phyloP scores from a whole-genome alignment of 2,113 vertebrate genomes.

The Acanthochromis polyacanthus region DNA sequence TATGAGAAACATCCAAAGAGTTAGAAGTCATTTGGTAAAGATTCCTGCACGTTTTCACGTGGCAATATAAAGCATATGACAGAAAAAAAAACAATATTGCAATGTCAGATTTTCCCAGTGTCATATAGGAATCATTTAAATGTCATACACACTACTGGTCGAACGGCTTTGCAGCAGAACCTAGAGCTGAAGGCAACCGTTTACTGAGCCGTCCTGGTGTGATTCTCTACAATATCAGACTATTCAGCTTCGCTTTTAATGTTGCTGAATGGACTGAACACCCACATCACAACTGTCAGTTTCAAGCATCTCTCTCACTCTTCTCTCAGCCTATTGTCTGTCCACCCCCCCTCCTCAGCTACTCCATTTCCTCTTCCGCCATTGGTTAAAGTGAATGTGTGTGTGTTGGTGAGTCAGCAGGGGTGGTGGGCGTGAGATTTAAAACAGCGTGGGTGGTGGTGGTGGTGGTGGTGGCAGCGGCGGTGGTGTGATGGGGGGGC shows the following conservation, averaged over 20 bases:
- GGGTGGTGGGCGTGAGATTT: slow-evolving; percentile 50
- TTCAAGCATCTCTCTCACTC: slow-evolving; percentile 57
- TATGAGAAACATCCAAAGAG: no score
- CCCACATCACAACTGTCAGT: slow-evolving; percentile 62
- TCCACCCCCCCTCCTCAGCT: slow-evolving; percentile 15
- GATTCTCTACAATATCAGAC: slow-evolving; percentile 8
- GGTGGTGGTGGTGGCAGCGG: neutral
- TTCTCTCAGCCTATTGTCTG: slow-evolving; percentile 52
- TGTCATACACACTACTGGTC: neutral
- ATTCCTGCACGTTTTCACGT: no score
- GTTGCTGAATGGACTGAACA: slow-evolving; percentile 54
- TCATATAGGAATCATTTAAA: no score
- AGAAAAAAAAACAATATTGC: no score
- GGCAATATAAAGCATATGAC: no score
- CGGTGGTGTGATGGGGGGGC: no score
- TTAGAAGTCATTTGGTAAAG: no score
- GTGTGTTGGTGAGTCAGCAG: slow-evolving; percentile 55
- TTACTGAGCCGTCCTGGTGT: neutral
- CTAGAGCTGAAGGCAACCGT: neutral
- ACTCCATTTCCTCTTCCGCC: slow-evolving; percentile 49
- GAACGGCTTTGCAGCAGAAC: neutral
- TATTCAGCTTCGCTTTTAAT: slow-evolving; percentile 29
- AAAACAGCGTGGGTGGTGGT: slow-evolving; percentile 23
- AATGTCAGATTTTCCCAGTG: no score
- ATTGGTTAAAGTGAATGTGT: slow-evolving; percentile 38